Base-by-base conservation (phyloP, 2,113 vertebrate genomes). In the Bos indicus region DNA sequence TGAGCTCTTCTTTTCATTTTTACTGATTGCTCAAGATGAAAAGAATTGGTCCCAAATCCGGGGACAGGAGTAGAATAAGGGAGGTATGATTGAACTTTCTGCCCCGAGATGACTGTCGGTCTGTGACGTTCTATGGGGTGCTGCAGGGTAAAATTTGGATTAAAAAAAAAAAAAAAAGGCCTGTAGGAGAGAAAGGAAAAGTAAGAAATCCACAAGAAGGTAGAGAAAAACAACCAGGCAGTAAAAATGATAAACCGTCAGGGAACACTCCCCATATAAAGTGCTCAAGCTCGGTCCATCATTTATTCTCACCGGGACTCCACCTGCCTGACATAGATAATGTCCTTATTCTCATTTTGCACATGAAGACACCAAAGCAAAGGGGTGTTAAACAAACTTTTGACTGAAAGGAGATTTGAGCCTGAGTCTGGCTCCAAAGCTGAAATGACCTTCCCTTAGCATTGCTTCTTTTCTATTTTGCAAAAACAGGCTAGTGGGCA, bases 401-500 rank as follows among this genome's bases (percentile, higher is more conserved):
- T 3, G 0, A 7, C 5, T 3, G 62, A 52, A 52, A 12, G 7
- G 25, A 90, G 36, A 43, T n/a, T 15, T 6, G 57, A 80, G 51
- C 48, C 36, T 2, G 36, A 48, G 7, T 15, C 64, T 3, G 16
- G 46, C 13, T 54, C 48, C 80, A 30, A 43, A 87, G 13, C 91
- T 28, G 12, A 15, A 30, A 43, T 40, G 21, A 17, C 9, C 15
- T 13, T 74, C 84, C 80, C 7, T 0, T 23, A 28, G 28, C 26
- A 26, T 15, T 48, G 40, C 30, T 80, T 40, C 43, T 78, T 82
- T 85, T 67, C 71, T 48, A 6, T 80, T 94, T 51, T 56, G 48
- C 33, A 88, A 82, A 96, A 92, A 33, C 59, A 90, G 71, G 85
- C 57, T 88, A 48, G 84, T 23, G 16, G 43, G 59, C 51, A 54